phyloP scores from a whole-genome alignment of 2,888 invertebrate species.

The Lasioglossum figueresi region DNA sequence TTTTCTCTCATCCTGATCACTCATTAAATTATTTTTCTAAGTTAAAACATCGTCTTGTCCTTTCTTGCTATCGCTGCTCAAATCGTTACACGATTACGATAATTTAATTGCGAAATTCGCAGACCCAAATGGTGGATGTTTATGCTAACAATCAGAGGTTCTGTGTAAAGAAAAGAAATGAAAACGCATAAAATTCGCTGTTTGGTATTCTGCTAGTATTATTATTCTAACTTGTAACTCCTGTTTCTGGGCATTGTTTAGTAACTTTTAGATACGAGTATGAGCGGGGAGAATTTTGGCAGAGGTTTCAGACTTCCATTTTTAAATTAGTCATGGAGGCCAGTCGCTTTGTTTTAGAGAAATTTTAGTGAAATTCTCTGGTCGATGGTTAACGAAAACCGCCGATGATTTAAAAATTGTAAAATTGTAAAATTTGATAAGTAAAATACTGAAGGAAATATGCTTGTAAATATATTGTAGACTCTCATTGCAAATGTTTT shows the following conservation, averaged over 20 bases:
- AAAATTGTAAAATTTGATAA: neutral
- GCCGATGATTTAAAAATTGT: neutral
- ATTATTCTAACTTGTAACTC: neutral
- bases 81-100: neutral
- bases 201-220: neutral
- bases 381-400: neutral
- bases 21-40: conserved; percentile 3
- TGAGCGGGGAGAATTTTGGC: neutral
- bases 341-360: neutral
- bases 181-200: neutral
- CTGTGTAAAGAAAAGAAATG: neutral
- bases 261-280: neutral
- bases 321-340: neutral
- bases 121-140: neutral
- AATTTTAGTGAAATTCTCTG: conserved; percentile 1
- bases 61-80: conserved; percentile 2
- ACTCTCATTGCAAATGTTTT: no score
- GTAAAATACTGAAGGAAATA: neutral
- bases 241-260: conserved; percentile 3
- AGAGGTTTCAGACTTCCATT: neutral
- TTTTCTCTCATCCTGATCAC: neutral
- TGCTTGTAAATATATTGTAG: no score
- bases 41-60: neutral
- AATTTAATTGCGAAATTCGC: neutral
- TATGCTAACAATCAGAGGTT: neutral